phyloP scores from a whole-genome alignment of 2,888 invertebrate species.

The Parnassius orleans region DNA sequence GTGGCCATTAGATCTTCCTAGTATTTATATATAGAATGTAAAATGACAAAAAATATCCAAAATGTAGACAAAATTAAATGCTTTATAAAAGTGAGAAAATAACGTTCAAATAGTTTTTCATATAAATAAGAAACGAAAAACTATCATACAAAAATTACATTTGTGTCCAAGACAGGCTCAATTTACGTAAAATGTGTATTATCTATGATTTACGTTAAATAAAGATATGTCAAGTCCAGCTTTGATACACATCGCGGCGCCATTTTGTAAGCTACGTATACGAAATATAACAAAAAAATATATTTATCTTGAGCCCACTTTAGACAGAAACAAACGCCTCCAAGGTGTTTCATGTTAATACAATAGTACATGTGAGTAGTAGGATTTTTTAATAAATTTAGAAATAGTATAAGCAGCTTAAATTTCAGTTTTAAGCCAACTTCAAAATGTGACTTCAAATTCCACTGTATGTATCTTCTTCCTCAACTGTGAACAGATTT shows the following conservation, averaged over 20 bases:
- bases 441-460: too few relatives aligned
- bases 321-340: background rate
- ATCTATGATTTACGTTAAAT: conserved; percentile 12
- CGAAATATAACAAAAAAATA: background rate
- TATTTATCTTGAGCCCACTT: conserved; percentile 2
- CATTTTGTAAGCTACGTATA: conserved; percentile 6
- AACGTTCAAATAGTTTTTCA: background rate
- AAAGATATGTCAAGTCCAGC: conserved; percentile 27
- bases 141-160: conserved; percentile 11
- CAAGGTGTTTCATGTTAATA: background rate
- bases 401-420: too few relatives aligned
- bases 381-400: too few relatives aligned
- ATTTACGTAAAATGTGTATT: conserved; percentile 4
- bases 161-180: conserved; percentile 17
- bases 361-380: too few relatives aligned
- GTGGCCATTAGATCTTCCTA: too few relatives aligned
- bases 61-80: too few relatives aligned
- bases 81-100: too few relatives aligned
- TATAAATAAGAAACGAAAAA: conserved; percentile 13
- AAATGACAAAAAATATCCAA: too few relatives aligned
- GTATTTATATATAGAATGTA: too few relatives aligned
- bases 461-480: too few relatives aligned
- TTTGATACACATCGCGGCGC: conserved; percentile 33
- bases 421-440: too few relatives aligned
- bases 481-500: too few relatives aligned